Evolutionary conservation across 2,888 invertebrate genomes (phyloP), one percentile per base, ranked within the genome.

Genomic region (Tetrapedia diversipes): DNA sequence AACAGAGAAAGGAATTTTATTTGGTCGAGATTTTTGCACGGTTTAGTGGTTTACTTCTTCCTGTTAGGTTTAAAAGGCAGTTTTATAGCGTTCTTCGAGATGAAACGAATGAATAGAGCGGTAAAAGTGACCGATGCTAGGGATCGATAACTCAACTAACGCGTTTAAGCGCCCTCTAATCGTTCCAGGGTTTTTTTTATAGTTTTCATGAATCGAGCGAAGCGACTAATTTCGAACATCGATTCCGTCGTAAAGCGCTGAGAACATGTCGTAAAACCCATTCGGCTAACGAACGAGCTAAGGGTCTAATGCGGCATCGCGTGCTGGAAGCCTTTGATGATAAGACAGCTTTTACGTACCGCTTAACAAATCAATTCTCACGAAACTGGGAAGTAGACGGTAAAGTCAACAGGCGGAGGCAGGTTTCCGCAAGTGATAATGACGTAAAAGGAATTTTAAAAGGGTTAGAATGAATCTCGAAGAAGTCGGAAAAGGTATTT

Each of bases 181-280:
- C 47, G 54, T 32, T 4, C n/a, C n/a, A 6, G 32, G 49, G 34
- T 27, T 60, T 60, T 56, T 16, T 74, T 68, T 60, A 75, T 29
- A 45, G 54, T 41, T 54, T 19, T 16, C 2, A 1, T 27, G n/a
- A 39, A 70, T 51, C 49, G 49, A 45, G 69, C 67, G 69, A 67
- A 75, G 57, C 41, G 64, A 51, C 66, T 69, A 81, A 77, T 67
- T 61, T 56, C 66, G 45, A 70, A 56, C 34, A 60, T 77, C 47
- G 69, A 72, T 64, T 70, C 66, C 54, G 11, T 69, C 57, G 66
- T 78, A 75, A 78, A 64, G 19, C 32, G 39, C 43, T 60, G 59
- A 43, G 57, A 68, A 76, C 61, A 45, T 27, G 53, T 32, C 60
- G 64, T 81, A 82, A 81, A 81, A 56, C 4, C 39, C 29, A 54